Evolutionary conservation across 1,140 invertebrate species (phyloP), one percentile per base, ranked within the genome.

Genomic region (Latrodectus geometricus): DNA sequence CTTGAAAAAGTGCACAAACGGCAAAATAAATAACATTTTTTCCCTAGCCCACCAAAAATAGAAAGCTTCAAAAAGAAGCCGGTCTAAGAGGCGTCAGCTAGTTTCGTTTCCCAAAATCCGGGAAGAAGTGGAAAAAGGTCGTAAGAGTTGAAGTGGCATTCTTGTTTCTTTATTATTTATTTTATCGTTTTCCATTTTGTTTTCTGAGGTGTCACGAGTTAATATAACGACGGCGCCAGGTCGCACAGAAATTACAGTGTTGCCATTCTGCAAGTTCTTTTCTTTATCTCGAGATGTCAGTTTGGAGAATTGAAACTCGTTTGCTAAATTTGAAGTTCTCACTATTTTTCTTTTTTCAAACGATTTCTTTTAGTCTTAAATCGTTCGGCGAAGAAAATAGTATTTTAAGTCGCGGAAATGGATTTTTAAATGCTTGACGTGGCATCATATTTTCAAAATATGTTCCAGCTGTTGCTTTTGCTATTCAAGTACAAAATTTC

Each of bases 291-390:
- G 35, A 20, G 21, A 23, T 69, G 21, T 11, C 68, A 23, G 68
- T n/a, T 69, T 69, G 14, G 20, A 17, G 54, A 69, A 69, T 8
- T 23, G 68, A 20, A 69, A 69, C 68, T 69, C 68, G 68, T 69
- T 69, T 69, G 17, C 68, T 69, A 69, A 69, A 69, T 69, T 69
- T 69, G 17, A 69, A n/a, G 68, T 69, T 69, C 21, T 69, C 20
- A 11, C 68, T 21, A 69, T 69, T 69, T 21, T n/a, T n/a, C 11
- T 20, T n/a, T 69, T n/a, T 21, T 8, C 4, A 21, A 23, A 9
- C 4, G 7, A 21, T 69, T 69, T 20, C 8, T 21, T 69, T 69
- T 8, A 11, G 11, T 17, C 17, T 61, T 61, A 61, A 61, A 17
- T 61, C 54, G 54, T 61, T 61, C 17, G 54, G 8, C 17, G 8